Conservation (phyloP, 2,888 invertebrate species). For the Hypomecis punctinalis region DNA sequence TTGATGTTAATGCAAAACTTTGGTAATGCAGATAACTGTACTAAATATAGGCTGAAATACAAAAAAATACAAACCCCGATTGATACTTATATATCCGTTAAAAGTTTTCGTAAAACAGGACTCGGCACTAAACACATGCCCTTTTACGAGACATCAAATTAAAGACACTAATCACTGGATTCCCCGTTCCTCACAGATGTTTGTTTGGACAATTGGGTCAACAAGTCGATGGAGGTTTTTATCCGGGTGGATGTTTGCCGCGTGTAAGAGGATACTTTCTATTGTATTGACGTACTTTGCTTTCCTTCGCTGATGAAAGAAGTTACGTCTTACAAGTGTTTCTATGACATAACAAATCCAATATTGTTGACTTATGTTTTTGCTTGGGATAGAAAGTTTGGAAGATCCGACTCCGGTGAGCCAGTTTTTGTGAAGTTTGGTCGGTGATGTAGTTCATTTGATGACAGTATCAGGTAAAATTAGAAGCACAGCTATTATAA, state of each 20-base stretch:
- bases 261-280: conserved; percentile 13
- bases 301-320: conserved; percentile 8
- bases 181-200: conserved; percentile 21
- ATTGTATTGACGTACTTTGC: conserved; percentile 14
- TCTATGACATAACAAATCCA: not conserved
- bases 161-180: conserved; percentile 47
- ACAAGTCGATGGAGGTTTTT: conserved; percentile 25
- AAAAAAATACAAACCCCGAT: no score
- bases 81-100: not conserved
- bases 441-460: no score
- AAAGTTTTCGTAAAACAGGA: conserved; percentile 6
- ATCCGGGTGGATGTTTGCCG: conserved; percentile 8
- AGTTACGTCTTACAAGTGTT: conserved; percentile 7
- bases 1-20: no score
- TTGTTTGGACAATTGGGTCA: conserved; percentile 22
- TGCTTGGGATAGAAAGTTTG: not conserved
- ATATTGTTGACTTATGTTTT: not conserved
- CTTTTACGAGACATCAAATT: conserved; percentile 30
- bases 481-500: no score
- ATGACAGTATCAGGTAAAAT: no score
- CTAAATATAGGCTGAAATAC: no score
- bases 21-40: no score
- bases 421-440: no score
- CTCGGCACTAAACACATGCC: conserved; percentile 17
- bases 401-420: no score